Evolutionary conservation across 1,140 invertebrate genomes (phyloP).

Genomic region (Leptinotarsa texana): DNA sequence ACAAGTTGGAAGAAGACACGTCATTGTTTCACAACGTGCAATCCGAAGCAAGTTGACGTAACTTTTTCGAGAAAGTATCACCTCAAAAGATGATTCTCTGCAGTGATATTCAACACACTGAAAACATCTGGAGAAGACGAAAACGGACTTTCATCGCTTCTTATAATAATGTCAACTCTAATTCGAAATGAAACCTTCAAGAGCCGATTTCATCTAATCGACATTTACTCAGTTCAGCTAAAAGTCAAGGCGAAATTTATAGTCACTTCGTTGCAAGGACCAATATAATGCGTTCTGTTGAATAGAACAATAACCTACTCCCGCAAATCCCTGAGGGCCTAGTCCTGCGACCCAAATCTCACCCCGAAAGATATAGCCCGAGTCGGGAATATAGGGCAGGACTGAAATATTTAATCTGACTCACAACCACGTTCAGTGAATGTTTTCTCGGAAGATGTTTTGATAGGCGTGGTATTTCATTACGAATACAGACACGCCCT

Average conservation of each 20-base stretch:
- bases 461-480: not conserved
- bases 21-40: no score
- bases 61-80: no score
- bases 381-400: not conserved
- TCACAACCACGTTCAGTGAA: not conserved
- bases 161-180: no score
- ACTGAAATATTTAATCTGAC: not conserved
- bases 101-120: no score
- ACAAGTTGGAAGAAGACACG: no score
- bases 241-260: not conserved
- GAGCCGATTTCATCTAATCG: not conserved
- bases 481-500: not conserved
- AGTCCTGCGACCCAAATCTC: conserved; percentile 5
- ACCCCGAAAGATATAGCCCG: conserved; percentile 1
- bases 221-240: not conserved
- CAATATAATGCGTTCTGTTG: conserved; percentile 3
- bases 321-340: not conserved
- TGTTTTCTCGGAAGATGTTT: not conserved
- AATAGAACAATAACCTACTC: conserved; percentile 6
- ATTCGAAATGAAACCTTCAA: no score
- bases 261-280: not conserved
- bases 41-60: no score
- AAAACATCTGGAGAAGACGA: no score
- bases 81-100: no score
- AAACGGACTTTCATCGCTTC: no score